These are phyloP conservation scores for Lobophora halterata DNA, from an alignment of 2,888 invertebrate genomes.

Conservation along the genomic window DNA sequence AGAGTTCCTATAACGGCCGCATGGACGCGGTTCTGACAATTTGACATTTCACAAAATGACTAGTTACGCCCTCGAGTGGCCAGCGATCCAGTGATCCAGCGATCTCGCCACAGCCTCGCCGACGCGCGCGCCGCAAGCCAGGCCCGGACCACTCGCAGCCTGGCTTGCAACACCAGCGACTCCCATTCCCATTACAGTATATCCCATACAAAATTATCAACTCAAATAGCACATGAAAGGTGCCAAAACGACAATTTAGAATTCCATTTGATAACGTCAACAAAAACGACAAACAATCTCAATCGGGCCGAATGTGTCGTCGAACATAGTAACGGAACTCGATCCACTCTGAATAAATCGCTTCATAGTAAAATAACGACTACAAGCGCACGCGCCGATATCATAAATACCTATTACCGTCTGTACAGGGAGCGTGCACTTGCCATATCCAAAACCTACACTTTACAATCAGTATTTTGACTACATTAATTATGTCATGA, in stretches of 20 bases:
- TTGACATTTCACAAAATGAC: constrained; percentile 81
- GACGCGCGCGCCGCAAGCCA: constrained; percentile 36
- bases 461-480: constrained; percentile 63
- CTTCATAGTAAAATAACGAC: constrained; percentile 57
- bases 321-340: constrained; percentile 76
- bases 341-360: constrained; percentile 74
- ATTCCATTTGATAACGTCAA: constrained; percentile 31
- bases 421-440: constrained; percentile 60
- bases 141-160: not conserved
- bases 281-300: constrained; percentile 29
- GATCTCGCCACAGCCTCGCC: constrained; percentile 54
- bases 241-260: constrained; percentile 57
- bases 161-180: constrained; percentile 27
- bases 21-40: constrained; percentile 73
- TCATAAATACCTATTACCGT: constrained; percentile 64
- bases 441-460: constrained; percentile 57
- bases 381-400: constrained; percentile 55
- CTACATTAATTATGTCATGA: constrained; percentile 70
- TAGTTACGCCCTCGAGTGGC: constrained; percentile 68
- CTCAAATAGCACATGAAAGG: constrained; percentile 49
- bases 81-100: no score
- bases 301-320: constrained; percentile 55
- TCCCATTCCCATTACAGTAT: constrained; percentile 44
- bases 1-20: constrained; percentile 86
- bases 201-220: constrained; percentile 67